Evolutionary conservation across 1,140 invertebrate species (phyloP), one percentile per base, ranked within the genome.

Genomic region (Chironomus tepperi): DNA sequence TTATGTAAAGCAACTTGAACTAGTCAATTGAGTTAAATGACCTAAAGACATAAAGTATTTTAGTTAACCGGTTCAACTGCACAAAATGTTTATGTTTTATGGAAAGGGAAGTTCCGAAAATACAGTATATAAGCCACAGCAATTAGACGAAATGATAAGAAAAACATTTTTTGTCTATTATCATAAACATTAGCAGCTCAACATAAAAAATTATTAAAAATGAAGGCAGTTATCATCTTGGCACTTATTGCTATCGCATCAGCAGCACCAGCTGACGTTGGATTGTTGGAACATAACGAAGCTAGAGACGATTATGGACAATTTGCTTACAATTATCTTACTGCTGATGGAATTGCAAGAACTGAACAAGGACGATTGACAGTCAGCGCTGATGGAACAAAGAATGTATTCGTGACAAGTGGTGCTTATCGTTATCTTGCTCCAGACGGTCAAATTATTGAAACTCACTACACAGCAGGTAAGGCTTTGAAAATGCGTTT

Each of bases 281-380:
- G 74, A 9, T 67, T 78, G 1, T 47, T 77, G 0, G 64, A 77
- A 64, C 64, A 43, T 16, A 74, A 75, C 5, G 74, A 75, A 42
- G 75, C 75, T 42, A 74, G 65, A 9, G 77, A 78, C 21, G 77
- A 77, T 3, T 64, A 18, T 18, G 77, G 77, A n/a, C 77, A 78
- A 75, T 78, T 74, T 75, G 34, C 77, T 16, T 64, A 74, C 64
- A 77, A 74, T 24, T 78, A 76, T 42, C 10, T 75, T 10, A 74
- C 76, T 24, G 77, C 74, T 15, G 76, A 78, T 73, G 77, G 77
- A 7, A 77, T 75, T 24, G 24, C 74, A 7, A 12, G 74, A 15
- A 74, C 43, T 34, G 77, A 78, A 75, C 76, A 77, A 42, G 77
- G 77, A 7, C 73, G 75, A 7, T 74, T 77, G 10, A 76, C 75